Evolutionary conservation across 2,888 invertebrate genomes (phyloP), one percentile per base, ranked within the genome.

Genomic region (Drosophila peninsularis): DNA sequence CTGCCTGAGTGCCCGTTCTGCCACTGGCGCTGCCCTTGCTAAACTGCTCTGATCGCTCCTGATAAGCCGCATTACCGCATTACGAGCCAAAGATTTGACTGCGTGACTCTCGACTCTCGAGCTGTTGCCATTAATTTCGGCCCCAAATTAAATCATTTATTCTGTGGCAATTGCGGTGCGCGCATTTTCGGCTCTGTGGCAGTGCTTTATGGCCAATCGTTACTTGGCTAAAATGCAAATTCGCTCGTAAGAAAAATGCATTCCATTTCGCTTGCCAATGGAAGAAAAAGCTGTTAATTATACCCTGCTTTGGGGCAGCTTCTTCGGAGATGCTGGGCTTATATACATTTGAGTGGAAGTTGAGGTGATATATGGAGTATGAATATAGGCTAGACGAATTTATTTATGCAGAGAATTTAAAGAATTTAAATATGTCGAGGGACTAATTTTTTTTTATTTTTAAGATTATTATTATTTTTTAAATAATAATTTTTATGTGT

Each of bases 61-160:
- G 66, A 71, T 71, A 75, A 65, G 64, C 58, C 72, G 62, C 62
- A 78, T 86, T 75, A 71, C 67, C 75, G 56, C 52, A 55, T 60
- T 67, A 60, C 62, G 54, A 60, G 62, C 50, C 42, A 32, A 56
- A 56, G 65, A 82, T 62, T 64, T 66, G 61, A 41, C 49, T 70
- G 78, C 72, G 70, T 74, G 77, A 74, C 71, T 69, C 65, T 79
- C 56, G 77, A 74, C 71, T 69, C 65, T 79, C 56, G 53, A 72
- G 42, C 34, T 39, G 57, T 45, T 39, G 49, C 67, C 82, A 84
- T 88, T 88, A 63, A 88, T 88, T 78, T 68, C 66, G 44, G 10
- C 30, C 9, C 36, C 42, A 88, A 84, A 78, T 80, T 80, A 88
- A 85, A 82, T 85, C 75, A 88, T 82, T 80, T 82, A 82, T 85